phyloP scores from a whole-genome alignment of 2,113 vertebrate genomes.

The Mastomys coucha region DNA sequence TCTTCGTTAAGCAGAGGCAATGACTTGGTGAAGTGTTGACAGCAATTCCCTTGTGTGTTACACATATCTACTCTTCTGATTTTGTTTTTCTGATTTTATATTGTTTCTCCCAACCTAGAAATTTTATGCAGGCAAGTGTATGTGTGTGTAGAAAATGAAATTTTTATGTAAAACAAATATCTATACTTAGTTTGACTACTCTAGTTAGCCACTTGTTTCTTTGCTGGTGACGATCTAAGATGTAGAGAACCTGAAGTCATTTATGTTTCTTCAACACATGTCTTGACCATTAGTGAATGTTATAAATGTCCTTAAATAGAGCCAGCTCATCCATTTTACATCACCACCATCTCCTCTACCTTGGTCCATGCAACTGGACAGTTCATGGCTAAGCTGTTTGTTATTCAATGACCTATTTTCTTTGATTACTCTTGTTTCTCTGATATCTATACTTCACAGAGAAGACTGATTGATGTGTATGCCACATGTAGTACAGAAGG shows the following conservation, averaged over 20 bases:
- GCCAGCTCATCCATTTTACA: not conserved
- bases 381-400: rapidly evolving
- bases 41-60: not conserved
- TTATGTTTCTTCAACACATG: not conserved
- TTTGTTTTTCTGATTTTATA: not conserved
- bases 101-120: not conserved
- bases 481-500: not conserved
- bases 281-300: not conserved
- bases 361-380: too few species aligned
- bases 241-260: not conserved
- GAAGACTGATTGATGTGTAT: not conserved
- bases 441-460: too few species aligned
- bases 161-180: slow-evolving; percentile 15
- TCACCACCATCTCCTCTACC: not conserved
- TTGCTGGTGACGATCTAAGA: not conserved
- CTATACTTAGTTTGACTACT: not conserved
- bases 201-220: not conserved
- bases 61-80: not conserved
- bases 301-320: not conserved
- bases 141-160: not conserved
- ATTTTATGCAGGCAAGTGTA: not conserved
- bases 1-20: slow-evolving; percentile 68
- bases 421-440: not conserved
- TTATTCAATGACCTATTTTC: rapidly evolving
- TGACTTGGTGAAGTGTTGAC: slow-evolving; percentile 64